A percentile compares a stretch with the other conserved stretches of the same genome.
Conservation (phyloP, 64 coral and sea anemone species). For the Porites lutea region DNA sequence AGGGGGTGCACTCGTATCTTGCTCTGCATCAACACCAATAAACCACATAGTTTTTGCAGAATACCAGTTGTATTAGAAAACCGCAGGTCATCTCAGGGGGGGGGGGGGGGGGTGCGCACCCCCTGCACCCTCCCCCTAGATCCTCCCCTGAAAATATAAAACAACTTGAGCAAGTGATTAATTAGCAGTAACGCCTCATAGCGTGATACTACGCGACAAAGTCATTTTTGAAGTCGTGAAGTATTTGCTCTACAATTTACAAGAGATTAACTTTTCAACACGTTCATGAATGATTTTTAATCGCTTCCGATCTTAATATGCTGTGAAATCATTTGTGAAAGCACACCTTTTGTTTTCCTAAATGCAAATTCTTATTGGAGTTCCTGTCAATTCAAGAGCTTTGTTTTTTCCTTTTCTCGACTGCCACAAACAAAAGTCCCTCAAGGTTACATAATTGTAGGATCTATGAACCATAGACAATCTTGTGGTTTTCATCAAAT, state of each 20-base stretch:
- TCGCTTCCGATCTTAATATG: conserved; percentile 17
- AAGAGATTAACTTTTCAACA: conserved; percentile 25
- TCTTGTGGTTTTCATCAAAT: conserved; percentile 18
- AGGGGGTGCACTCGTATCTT: too few relatives aligned
- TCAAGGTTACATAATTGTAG: not conserved
- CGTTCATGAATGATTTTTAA: not conserved
- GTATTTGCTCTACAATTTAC: conserved; percentile 18
- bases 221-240: conserved; percentile 10
- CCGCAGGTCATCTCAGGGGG: too few relatives aligned
- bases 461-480: not conserved
- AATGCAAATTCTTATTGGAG: not conserved
- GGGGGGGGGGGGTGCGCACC: too few relatives aligned
- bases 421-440: not conserved
- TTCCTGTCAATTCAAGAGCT: conserved; percentile 29
- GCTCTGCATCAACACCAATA: too few relatives aligned
- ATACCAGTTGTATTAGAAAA: too few relatives aligned
- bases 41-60: too few relatives aligned
- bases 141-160: not conserved
- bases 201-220: not conserved
- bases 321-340: conserved; percentile 10
- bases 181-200: not conserved
- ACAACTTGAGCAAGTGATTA: not conserved
- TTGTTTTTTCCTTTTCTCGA: not conserved
- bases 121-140: too few relatives aligned
- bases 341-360: not conserved